Evolutionary conservation across 2,113 vertebrate species (phyloP), one percentile per base, ranked within the genome.

Genomic region (Oxyura jamaicensis): DNA sequence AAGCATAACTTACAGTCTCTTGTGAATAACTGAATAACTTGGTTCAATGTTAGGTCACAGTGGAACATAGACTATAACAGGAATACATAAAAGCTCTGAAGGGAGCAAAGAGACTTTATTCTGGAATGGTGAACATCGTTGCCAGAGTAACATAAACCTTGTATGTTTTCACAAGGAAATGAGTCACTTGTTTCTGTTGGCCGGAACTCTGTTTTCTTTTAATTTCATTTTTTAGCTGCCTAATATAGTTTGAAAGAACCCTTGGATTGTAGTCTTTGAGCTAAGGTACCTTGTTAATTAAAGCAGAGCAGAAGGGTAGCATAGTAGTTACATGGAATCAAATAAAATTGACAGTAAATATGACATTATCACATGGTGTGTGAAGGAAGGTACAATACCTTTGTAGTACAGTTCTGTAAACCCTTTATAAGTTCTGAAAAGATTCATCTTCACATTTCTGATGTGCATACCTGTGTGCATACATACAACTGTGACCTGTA

Each of bases 171-270:
- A 95, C 96, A 98, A 98, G 98, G 98, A 98, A 98, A 98, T 98
- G 98, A 98, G 97, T 98, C 98, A 98, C 97, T 98, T 98, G 97
- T 98, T 98, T 98, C 97, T 98, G 95, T 98, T 98, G 98, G 98
- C 98, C 71, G 60, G 96, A 97, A 97, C 66, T 94, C 94, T 98
- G 96, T 98, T 98, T 98, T 98, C 97, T 98, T 97, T 98, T 98
- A 97, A 98, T 98, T 98, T 98, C 97, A 98, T 98, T 98, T 98
- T 98, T 98, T 97, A 98, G 97, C 96, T 97, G 97, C 97, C 97
- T 98, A 98, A 98, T 98, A 97, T 94, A 98, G 95, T 96, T 97
- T 96, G 95, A 97, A 98, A 97, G 93, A 98, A 83, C 92, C 93
- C 86, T 90, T 96, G 96, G 93, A 97, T 97, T 97, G 91, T 86